Evolutionary conservation across 2,888 invertebrate genomes (phyloP).

Genomic region (Phragmatobia fuliginosa): DNA sequence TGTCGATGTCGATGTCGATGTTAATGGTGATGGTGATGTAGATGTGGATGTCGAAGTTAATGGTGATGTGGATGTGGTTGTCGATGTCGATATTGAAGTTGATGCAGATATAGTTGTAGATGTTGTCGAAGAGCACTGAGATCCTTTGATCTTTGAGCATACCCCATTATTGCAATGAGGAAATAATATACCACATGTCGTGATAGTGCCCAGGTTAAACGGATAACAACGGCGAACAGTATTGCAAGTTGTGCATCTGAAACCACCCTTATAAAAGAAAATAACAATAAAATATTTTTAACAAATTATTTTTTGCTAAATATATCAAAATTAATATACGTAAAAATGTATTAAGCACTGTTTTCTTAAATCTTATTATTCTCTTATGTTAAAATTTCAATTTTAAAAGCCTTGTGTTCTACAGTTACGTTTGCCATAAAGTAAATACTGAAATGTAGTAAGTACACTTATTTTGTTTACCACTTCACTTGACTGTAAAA

Average conservation of each 20-base stretch:
- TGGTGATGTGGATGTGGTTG: constrained; percentile 9
- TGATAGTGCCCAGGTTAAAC: constrained; percentile 56
- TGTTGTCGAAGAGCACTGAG: constrained; percentile 49
- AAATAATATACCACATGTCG: constrained; percentile 56
- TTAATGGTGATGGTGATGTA: too few species aligned
- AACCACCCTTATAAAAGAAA: constrained; percentile 37
- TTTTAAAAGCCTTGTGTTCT: not conserved
- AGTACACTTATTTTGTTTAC: not conserved
- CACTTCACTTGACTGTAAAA: not conserved
- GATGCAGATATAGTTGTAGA: constrained; percentile 19
- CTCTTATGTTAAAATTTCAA: too few species aligned
- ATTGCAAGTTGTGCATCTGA: constrained; percentile 56
- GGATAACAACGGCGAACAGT: constrained; percentile 57
- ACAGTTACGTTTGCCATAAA: not conserved
- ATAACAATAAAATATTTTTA: too few species aligned
- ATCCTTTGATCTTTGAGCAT: constrained; percentile 63
- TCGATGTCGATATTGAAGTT: constrained; percentile 22
- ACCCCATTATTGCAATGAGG: constrained; percentile 67
- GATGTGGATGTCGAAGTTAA: too few species aligned
- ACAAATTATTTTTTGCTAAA: too few species aligned
- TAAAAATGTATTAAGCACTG: not conserved
- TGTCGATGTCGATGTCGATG: too few species aligned
- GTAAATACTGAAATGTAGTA: not conserved
- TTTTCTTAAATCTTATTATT: not conserved
- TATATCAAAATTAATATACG: not conserved